Percentiles rank a stretch among this genome's conserved stretches.
phyloP scores from a whole-genome alignment of 1,140 invertebrate species.

The Pseudomyrmex gracilis region DNA sequence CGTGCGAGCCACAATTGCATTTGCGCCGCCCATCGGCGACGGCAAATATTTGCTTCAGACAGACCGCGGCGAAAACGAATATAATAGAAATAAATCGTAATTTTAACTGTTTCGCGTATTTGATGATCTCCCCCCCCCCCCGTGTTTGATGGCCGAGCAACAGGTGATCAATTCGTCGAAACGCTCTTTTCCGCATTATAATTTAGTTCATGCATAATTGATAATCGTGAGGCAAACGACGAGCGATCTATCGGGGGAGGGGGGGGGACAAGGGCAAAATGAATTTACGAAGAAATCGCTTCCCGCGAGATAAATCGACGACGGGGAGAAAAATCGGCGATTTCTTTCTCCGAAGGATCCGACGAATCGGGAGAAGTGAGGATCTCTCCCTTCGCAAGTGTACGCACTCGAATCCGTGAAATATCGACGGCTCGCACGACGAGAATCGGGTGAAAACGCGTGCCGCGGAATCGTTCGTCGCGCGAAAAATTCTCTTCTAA shows the following conservation, averaged over 20 bases:
- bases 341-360: conserved; percentile 38
- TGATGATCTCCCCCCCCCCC: conserved; percentile 12
- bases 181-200: conserved; percentile 42
- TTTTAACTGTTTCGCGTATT: conserved; percentile 42
- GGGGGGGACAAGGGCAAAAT: background rate
- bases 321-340: conserved; percentile 30
- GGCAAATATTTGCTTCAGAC: conserved; percentile 47
- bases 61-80: conserved; percentile 37
- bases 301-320: conserved; percentile 13
- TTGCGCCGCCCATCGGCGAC: conserved; percentile 30
- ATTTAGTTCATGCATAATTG: conserved; percentile 52
- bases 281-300: conserved; percentile 33
- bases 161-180: conserved; percentile 63
- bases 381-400: background rate
- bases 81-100: conserved; percentile 65
- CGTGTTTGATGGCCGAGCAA: conserved; percentile 46
- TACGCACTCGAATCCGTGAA: conserved; percentile 39
- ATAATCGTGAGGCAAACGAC: conserved; percentile 24
- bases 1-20: conserved; percentile 37
- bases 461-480: conserved; percentile 7
- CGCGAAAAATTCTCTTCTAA: conserved; percentile 52
- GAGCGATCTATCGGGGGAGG: background rate
- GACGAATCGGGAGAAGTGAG: background rate
- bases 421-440: conserved; percentile 52
- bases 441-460: conserved; percentile 5